Conservation (phyloP, 1,140 invertebrate genomes). For the Camponotus floridanus region DNA sequence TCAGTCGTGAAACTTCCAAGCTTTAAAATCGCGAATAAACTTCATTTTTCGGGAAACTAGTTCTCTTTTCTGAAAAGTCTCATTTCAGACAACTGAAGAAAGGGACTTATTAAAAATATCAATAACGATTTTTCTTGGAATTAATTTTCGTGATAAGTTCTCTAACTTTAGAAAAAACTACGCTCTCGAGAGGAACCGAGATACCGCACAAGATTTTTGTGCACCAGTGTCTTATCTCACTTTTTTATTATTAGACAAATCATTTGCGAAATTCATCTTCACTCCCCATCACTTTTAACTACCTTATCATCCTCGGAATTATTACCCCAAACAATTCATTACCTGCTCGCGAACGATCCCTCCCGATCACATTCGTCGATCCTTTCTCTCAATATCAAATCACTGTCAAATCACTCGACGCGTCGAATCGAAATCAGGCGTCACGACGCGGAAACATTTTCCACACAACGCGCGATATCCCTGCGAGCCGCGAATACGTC, state of each 20-base stretch:
- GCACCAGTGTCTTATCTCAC: slow-evolving; percentile 3
- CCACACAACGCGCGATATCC: neutral
- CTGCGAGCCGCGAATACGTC: neutral
- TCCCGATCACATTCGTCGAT: neutral
- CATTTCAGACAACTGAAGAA: neutral
- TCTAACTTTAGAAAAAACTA: neutral
- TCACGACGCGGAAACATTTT: neutral
- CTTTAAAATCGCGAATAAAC: neutral
- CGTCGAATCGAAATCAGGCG: neutral
- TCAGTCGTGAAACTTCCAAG: neutral
- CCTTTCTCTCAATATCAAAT: neutral
- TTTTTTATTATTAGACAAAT: neutral
- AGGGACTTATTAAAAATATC: neutral
- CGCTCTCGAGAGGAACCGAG: neutral
- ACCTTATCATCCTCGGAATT: neutral
- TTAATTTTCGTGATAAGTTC: neutral
- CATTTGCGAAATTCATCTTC: slow-evolving; percentile 4
- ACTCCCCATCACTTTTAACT: slow-evolving; percentile 25
- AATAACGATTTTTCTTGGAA: neutral
- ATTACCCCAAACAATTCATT: neutral
- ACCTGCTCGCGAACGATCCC: neutral
- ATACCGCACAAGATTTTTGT: neutral
- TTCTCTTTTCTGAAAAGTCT: neutral
- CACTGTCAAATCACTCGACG: neutral
- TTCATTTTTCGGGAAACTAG: neutral